A percentile compares a stretch with the other conserved stretches of the same genome.
Evolutionary conservation across 2,888 invertebrate genomes (phyloP).

Genomic region (Drosophila imparisetae): DNA sequence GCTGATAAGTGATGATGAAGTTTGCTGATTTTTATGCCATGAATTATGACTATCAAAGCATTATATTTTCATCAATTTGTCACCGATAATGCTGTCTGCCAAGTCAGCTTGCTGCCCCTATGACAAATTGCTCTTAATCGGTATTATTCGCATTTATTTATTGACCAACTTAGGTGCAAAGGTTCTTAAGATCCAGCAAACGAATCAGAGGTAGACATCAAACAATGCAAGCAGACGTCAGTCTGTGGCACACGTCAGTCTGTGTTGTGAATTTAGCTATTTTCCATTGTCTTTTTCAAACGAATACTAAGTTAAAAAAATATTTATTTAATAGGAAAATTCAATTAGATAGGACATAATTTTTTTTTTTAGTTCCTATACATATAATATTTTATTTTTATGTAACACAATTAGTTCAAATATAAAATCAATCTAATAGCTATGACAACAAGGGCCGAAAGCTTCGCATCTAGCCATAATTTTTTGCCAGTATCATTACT

Average conservation of each 20-base stretch:
- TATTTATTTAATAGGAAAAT: not conserved
- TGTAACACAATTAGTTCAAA: not conserved
- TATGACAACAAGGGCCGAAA: not conserved
- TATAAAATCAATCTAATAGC: not conserved
- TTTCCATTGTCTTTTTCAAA: not conserved
- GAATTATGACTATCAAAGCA: slow-evolving; percentile 24
- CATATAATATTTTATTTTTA: not conserved
- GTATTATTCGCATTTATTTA: slow-evolving; percentile 27
- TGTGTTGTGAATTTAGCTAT: slow-evolving; percentile 3
- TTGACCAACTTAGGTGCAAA: slow-evolving; percentile 26
- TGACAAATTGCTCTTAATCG: slow-evolving; percentile 22
- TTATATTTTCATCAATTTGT: not conserved
- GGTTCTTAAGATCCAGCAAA: not conserved
- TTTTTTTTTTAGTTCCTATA: not conserved
- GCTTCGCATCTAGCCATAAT: too few species aligned
- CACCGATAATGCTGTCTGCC: slow-evolving; percentile 8
- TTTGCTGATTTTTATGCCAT: slow-evolving; percentile 40
- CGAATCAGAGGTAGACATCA: not conserved
- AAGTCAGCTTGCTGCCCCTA: slow-evolving; percentile 4
- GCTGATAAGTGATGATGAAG: slow-evolving; percentile 14
- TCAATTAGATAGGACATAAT: not conserved
- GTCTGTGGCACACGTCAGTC: slow-evolving; percentile 6
- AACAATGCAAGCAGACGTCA: not conserved
- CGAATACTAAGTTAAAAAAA: not conserved
- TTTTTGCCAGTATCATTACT: not conserved